phyloP scores from a whole-genome alignment of 1,140 invertebrate genomes.

The Liolophura sinensis region DNA sequence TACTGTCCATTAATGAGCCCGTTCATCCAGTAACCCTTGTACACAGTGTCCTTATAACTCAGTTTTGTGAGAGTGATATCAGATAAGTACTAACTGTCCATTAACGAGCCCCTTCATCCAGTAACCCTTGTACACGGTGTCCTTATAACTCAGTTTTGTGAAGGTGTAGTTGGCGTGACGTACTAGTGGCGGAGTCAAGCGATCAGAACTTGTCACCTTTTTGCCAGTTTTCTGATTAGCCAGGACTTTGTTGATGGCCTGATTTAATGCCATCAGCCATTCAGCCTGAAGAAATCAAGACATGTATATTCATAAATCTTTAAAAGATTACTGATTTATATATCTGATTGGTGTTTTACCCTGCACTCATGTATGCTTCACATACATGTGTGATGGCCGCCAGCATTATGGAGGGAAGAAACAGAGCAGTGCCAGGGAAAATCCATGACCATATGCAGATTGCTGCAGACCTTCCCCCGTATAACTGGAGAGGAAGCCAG shows the following conservation, averaged over 20 bases:
- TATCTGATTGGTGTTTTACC: too few species aligned
- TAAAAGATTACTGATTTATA: not conserved
- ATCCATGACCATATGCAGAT: too few species aligned
- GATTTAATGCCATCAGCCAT: constrained; percentile 68
- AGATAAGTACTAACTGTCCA: constrained; percentile 62
- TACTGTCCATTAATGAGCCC: constrained; percentile 78
- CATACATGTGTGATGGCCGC: too few species aligned
- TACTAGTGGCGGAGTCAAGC: constrained; percentile 70
- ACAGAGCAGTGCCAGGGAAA: too few species aligned
- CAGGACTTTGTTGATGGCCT: constrained; percentile 53
- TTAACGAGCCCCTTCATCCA: constrained; percentile 83
- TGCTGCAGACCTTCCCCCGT: too few species aligned
- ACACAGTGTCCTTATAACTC: constrained; percentile 81
- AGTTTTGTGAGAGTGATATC: too few species aligned
- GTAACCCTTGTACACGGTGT: constrained; percentile 73
- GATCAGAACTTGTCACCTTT: constrained; percentile 25
- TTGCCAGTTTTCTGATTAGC: constrained; percentile 27
- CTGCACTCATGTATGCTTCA: too few species aligned
- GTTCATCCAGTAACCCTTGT: constrained; percentile 73
- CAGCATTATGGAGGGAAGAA: too few species aligned
- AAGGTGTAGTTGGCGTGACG: constrained; percentile 76
- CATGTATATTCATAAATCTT: constrained; percentile 2
- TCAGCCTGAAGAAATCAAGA: constrained; percentile 61
- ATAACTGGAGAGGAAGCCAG: too few species aligned
- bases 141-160: constrained; percentile 74